Percentiles rank a stretch among this genome's conserved stretches.
These are phyloP conservation scores for Drosophila sordidapex DNA, from an alignment of 2,888 invertebrate species.

Conservation along the genomic window DNA sequence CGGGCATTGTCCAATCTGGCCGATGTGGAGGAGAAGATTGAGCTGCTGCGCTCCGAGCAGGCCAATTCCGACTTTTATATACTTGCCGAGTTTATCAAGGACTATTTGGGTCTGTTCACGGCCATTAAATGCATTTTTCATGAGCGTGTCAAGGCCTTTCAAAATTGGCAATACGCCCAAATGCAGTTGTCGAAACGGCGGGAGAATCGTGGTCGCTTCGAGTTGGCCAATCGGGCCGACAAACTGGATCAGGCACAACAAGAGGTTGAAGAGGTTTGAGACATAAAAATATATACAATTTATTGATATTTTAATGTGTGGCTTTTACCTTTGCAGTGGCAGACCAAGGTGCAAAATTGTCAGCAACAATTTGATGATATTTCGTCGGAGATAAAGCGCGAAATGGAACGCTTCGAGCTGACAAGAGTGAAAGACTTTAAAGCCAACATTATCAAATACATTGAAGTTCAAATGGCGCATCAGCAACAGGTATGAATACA, in stretches of 20 bases:
- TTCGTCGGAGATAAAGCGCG: conserved; percentile 96
- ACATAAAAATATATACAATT: background rate
- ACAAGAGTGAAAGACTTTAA: conserved; percentile 96
- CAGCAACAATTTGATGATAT: conserved; percentile 98
- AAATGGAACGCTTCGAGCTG: conserved; percentile 96
- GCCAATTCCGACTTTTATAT: conserved; percentile 97
- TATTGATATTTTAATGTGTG: background rate
- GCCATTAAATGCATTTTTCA: conserved; percentile 94
- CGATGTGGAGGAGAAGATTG: conserved; percentile 93
- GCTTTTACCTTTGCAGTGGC: conserved; percentile 89
- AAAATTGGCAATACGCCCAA: conserved; percentile 99
- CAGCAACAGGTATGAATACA: conserved; percentile 92
- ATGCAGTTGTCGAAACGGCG: conserved; percentile 96
- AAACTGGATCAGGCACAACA: conserved; percentile 94
- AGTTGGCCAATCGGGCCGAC: conserved; percentile 94
- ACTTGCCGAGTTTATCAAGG: conserved; percentile 97
- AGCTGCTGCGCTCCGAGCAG: conserved; percentile 95
- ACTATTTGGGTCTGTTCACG: conserved; percentile 95
- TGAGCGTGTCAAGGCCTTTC: conserved; percentile 91
- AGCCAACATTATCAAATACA: conserved; percentile 93
- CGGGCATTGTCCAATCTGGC: conserved; percentile 95
- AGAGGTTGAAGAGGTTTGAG: conserved; percentile 95
- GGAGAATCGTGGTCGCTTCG: conserved; percentile 96
- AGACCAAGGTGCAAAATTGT: conserved; percentile 97
- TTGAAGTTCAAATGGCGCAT: conserved; percentile 97